Evolutionary conservation across 2,113 vertebrate genomes (phyloP).

Genomic region (Diglossa brunneiventris): DNA sequence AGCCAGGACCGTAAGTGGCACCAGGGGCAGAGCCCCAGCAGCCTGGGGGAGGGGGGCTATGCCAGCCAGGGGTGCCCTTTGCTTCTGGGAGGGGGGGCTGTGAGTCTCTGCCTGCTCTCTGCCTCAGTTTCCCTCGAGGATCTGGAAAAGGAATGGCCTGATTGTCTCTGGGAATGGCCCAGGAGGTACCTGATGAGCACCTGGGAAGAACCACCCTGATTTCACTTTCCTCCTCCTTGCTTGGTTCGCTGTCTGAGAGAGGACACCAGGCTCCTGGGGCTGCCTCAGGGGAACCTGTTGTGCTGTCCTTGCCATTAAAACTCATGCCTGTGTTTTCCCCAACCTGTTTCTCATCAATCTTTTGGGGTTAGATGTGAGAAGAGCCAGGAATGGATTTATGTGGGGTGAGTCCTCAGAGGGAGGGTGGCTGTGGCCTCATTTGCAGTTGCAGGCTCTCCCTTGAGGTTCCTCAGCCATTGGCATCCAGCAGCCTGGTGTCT

Average conservation of each 20-base stretch:
- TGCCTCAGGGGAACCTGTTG: not conserved
- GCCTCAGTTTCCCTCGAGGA: not conserved
- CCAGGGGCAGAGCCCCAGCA: not conserved
- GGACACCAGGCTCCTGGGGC: not conserved
- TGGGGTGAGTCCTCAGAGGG: not conserved
- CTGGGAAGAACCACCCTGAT: not conserved
- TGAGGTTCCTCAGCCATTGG: not conserved
- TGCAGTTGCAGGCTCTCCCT: fast-evolving
- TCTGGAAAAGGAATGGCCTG: not conserved
- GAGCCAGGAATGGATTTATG: not conserved
- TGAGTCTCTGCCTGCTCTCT: not conserved
- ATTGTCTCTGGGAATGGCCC: not conserved
- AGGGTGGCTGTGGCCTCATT: not conserved
- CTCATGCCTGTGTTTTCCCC: not conserved
- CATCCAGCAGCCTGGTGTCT: not conserved
- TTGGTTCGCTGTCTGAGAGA: not conserved
- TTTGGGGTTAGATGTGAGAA: not conserved
- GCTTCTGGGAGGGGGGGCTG: not conserved
- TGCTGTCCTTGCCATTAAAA: not conserved
- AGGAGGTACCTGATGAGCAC: not conserved
- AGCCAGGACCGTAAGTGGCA: conserved; percentile 32
- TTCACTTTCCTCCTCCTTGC: not conserved
- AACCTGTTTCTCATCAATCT: not conserved
- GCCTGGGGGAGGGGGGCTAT: not conserved
- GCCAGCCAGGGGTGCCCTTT: not conserved